These are phyloP conservation scores for Thaumatotibia leucotreta DNA, from an alignment of 1,140 invertebrate genomes.

Conservation along the genomic window DNA sequence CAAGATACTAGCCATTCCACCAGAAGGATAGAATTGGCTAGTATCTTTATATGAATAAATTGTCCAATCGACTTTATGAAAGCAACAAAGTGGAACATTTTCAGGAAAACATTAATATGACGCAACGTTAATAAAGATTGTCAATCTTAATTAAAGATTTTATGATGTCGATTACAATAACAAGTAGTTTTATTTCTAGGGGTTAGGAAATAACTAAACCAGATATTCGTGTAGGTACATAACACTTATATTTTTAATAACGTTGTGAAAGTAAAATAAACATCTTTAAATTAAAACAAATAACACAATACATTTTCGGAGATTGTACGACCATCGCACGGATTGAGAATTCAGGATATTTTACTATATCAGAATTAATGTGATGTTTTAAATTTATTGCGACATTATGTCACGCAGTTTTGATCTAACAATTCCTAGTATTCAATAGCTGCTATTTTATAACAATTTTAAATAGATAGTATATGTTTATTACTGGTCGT, in stretches of 20 bases:
- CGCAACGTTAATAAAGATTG: background rate
- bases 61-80: too few species aligned
- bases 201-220: background rate
- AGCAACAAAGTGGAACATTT: too few species aligned
- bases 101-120: too few species aligned
- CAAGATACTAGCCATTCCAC: too few species aligned
- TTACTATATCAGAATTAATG: background rate
- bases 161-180: background rate
- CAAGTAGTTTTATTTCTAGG: background rate
- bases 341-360: constrained; percentile 1
- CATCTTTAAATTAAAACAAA: constrained; percentile 74
- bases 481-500: constrained; percentile 4
- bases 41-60: too few species aligned
- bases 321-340: constrained; percentile 30
- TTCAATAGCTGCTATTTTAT: constrained; percentile 3
- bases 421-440: background rate
- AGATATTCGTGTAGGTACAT: constrained; percentile 37
- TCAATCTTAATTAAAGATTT: too few species aligned
- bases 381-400: background rate
- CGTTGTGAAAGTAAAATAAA: constrained; percentile 71
- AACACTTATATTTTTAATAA: constrained; percentile 75
- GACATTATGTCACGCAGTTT: background rate
- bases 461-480: background rate
- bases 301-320: constrained; percentile 54
- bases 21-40: too few species aligned